Base-by-base conservation (phyloP, 1,140 invertebrate genomes). In the Scaptomyza graminum region DNA sequence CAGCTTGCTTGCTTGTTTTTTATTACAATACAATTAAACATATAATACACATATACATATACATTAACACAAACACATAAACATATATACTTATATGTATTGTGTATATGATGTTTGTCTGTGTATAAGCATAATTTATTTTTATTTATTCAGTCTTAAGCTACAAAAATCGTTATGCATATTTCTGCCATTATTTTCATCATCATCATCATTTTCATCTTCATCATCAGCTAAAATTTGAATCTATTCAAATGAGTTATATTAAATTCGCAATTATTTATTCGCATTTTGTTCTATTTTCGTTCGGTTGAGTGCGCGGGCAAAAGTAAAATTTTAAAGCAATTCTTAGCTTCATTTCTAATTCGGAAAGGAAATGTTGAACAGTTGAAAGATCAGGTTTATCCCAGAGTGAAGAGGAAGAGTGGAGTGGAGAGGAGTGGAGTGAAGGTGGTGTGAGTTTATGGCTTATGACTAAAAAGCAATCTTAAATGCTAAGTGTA, bases 111-210 rank as follows among this genome's bases (percentile, higher is more conserved):
- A 3, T 44, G 16, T 18, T 3, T 51, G 18, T 70, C 37, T 64
- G 64, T 78, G 76, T 83, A 66, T 85, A 85, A 85, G 82, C 78
- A 87, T 87, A 88, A 87, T 87, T 87, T 87, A 85, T 59, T 62
- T 81, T 87, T 81, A 85, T 85, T 87, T 85, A 88, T 88, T 88
- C 83, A 88, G 83, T 88, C 83, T 88, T 88, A 88, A 88, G 83
- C 83, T 88, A 88, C 84, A 88, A 88, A 88, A 88, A 87, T 87
- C 79, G 76, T 87, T 87, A 87, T 88, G 75, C 79, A 88, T 87
- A 88, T 87, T 87, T 87, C 82, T 81, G 74, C 80, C 43, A n/a
- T n/a, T n/a, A n/a, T n/a, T n/a, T n/a, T n/a, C n/a, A n/a, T n/a
- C 18, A 16, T 64, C 37, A 44, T 72, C 18, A 54, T 22, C 59